Conservation (phyloP, 2,797 vertebrate genomes). For the Neomorphus geoffroyi region DNA sequence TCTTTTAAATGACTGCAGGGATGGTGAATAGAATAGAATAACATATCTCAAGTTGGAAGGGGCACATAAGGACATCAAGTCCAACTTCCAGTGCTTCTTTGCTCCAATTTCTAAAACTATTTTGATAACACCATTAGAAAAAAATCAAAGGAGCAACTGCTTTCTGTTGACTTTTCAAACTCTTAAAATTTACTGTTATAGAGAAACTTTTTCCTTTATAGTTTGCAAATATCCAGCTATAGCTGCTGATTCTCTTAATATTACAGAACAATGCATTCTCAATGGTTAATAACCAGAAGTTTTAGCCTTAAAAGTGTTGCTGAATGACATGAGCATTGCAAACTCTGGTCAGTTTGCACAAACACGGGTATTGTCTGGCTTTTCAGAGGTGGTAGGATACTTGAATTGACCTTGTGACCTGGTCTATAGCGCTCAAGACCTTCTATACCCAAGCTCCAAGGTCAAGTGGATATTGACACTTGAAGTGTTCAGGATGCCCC, state of each 20-base stretch:
- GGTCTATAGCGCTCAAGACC: neutral
- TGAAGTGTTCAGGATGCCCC: neutral
- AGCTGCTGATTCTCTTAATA: neutral
- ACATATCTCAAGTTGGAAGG: neutral
- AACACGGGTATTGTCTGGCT: neutral
- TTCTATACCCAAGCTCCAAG: accelerated
- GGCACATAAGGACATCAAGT: neutral
- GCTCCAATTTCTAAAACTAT: neutral
- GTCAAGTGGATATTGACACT: neutral
- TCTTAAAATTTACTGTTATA: neutral
- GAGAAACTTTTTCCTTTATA: neutral
- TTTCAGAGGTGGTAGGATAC: neutral
- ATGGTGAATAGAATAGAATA: no score
- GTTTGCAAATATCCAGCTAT: neutral
- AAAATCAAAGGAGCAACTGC: neutral
- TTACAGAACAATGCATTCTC: neutral
- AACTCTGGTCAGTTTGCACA: neutral
- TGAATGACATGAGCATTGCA: neutral
- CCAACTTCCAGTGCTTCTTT: neutral
- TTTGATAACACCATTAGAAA: neutral
- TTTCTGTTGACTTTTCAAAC: neutral
- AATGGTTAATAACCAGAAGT: neutral
- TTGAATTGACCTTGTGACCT: neutral
- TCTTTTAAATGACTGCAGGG: no score
- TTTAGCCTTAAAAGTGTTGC: neutral